phyloP scores from a whole-genome alignment of 2,113 vertebrate genomes.

The Oenanthe oenanthe region DNA sequence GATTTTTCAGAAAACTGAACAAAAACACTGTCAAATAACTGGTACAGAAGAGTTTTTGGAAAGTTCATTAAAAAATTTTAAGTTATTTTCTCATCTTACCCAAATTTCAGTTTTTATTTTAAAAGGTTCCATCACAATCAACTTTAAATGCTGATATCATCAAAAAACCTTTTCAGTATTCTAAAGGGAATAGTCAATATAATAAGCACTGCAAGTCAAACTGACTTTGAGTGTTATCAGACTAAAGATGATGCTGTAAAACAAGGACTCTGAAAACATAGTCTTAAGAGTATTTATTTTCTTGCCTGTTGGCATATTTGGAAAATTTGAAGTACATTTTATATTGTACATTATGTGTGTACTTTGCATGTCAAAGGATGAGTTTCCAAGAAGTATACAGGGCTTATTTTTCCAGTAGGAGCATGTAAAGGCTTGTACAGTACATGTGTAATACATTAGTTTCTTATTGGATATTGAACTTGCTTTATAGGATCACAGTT shows the following conservation, averaged over 20 bases:
- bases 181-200: not conserved
- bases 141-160: not conserved
- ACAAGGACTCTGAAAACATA: not conserved
- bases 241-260: not conserved
- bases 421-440: not conserved
- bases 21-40: not conserved
- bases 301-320: not conserved
- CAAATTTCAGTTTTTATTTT: not conserved
- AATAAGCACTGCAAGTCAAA: not conserved
- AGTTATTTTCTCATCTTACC: not conserved
- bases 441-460: not conserved
- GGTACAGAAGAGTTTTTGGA: not conserved
- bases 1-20: not conserved
- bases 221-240: not conserved
- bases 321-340: not conserved
- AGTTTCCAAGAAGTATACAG: not conserved
- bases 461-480: not conserved
- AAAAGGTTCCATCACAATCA: not conserved
- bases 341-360: not conserved
- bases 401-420: not conserved
- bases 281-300: not conserved
- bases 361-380: not conserved
- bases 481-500: not conserved
- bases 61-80: not conserved
- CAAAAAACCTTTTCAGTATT: not conserved